Percentiles rank a stretch among this genome's conserved stretches.
Conservation (phyloP, 2,113 vertebrate genomes). For the Malaclemys terrapin region DNA sequence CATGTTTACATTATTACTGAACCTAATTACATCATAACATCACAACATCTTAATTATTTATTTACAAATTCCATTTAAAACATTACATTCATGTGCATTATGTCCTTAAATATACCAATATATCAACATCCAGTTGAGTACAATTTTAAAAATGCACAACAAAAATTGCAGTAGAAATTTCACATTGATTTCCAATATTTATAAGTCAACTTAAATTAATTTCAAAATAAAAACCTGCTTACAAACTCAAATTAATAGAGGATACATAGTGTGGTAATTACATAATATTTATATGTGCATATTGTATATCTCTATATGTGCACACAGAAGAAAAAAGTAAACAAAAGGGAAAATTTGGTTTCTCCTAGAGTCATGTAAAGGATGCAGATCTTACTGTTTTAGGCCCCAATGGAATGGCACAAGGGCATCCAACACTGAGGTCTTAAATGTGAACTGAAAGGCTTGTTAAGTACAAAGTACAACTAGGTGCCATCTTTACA, state of each 20-base stretch:
- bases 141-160: background rate
- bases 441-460: background rate
- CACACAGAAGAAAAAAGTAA: too few species aligned
- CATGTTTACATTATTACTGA: background rate
- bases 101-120: background rate
- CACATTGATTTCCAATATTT: background rate
- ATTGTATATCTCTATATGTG: too few species aligned
- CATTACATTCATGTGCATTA: background rate
- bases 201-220: background rate
- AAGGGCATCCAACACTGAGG: background rate
- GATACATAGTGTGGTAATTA: too few species aligned
- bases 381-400: too few species aligned
- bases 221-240: background rate
- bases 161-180: background rate
- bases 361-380: too few species aligned
- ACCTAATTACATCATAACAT: constrained; percentile 5
- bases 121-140: background rate
- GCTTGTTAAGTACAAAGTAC: background rate
- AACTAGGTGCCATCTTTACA: background rate
- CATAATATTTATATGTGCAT: too few species aligned
- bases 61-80: background rate
- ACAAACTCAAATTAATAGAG: background rate
- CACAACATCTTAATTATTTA: background rate
- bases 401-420: background rate
- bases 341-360: too few species aligned